Evolutionary conservation across 2,797 vertebrate species (phyloP).

Genomic region (Scarus forsteni): DNA sequence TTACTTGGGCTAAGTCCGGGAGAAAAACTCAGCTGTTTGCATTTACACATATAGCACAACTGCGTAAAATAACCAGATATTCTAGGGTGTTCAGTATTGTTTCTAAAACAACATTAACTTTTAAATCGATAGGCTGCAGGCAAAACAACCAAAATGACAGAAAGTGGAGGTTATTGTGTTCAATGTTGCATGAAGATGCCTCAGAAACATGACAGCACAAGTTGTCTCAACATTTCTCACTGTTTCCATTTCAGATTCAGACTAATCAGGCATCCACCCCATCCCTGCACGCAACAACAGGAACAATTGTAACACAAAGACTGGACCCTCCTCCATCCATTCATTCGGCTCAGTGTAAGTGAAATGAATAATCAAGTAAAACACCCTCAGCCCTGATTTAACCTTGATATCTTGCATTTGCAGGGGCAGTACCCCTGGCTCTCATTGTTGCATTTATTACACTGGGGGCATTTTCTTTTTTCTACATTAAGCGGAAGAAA

Average conservation of each 20-base stretch:
- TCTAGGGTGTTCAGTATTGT: too few relatives aligned
- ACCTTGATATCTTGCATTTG: neutral
- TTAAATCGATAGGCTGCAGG: too few relatives aligned
- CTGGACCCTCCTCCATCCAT: rapidly evolving
- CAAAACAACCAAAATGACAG: too few relatives aligned
- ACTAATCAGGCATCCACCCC: rapidly evolving
- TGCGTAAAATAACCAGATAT: too few relatives aligned
- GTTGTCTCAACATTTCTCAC: neutral
- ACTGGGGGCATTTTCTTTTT: neutral
- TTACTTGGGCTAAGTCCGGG: too few relatives aligned
- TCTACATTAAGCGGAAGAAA: constrained; percentile 40
- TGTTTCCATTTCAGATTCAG: constrained; percentile 11
- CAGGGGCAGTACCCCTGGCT: constrained; percentile 38
- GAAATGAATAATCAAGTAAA: neutral
- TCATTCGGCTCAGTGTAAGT: neutral
- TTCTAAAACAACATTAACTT: too few relatives aligned
- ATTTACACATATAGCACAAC: too few relatives aligned
- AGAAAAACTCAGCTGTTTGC: too few relatives aligned
- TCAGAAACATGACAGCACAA: neutral
- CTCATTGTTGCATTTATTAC: rapidly evolving
- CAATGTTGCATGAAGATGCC: too few relatives aligned
- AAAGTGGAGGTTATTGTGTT: too few relatives aligned
- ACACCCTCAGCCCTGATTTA: neutral
- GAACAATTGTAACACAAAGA: too few relatives aligned
- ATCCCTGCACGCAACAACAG: too few relatives aligned